Conservation (phyloP, 2,113 vertebrate genomes). For the Phodopus roborovskii region DNA sequence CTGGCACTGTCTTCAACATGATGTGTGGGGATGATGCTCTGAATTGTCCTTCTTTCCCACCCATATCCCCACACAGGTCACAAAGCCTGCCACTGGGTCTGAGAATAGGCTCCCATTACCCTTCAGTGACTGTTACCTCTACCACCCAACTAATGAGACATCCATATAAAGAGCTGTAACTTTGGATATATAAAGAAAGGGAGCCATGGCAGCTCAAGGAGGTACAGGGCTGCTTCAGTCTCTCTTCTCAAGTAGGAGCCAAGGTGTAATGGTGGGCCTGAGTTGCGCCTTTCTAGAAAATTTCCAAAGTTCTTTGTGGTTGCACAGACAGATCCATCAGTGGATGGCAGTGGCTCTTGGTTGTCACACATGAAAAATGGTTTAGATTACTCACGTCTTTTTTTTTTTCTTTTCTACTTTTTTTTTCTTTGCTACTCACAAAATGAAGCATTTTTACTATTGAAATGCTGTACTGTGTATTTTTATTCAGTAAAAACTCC, state of each 20-base stretch:
- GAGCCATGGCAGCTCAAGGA: background rate
- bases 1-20: background rate
- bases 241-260: constrained; percentile 34
- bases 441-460: constrained; percentile 34
- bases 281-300: constrained; percentile 48
- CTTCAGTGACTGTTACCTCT: constrained; percentile 10
- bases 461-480: constrained; percentile 27
- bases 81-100: background rate
- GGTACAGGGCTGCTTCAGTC: background rate
- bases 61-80: background rate
- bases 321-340: background rate
- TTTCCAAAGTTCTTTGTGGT: constrained; percentile 20
- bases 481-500: constrained; percentile 49
- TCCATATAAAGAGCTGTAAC: background rate
- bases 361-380: background rate
- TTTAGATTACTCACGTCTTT: constrained; percentile 11
- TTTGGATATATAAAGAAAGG: background rate
- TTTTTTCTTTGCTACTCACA: background rate
- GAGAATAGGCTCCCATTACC: constrained; percentile 3
- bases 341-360: background rate
- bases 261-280: background rate
- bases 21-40: background rate
- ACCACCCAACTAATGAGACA: constrained; percentile 15
- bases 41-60: constrained; percentile 32
- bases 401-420: no score